A percentile compares a stretch with the other conserved stretches of the same genome.
These are phyloP conservation scores for Burhinus oedicnemus DNA, from an alignment of 2,113 vertebrate species.

Conservation along the genomic window DNA sequence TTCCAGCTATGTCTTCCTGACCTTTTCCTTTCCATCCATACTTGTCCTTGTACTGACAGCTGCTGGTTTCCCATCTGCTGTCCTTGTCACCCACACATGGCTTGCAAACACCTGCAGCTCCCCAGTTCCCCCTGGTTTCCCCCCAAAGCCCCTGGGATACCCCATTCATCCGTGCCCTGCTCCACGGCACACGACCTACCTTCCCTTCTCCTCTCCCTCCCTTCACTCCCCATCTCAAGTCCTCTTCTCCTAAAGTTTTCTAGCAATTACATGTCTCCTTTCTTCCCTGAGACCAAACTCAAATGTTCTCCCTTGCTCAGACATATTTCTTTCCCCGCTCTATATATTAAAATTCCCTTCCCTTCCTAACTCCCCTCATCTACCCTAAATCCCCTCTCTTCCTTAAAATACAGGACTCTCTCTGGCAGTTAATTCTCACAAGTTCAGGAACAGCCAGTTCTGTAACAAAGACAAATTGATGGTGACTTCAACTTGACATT, in stretches of 20 bases:
- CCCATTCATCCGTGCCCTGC: accelerated
- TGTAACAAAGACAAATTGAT: slow-evolving; percentile 69
- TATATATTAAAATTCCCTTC: slow-evolving; percentile 1
- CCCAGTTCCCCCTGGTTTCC: background rate
- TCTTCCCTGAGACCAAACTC: background rate
- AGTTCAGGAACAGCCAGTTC: slow-evolving; percentile 60
- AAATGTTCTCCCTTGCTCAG: background rate
- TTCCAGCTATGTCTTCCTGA: background rate
- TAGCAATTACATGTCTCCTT: background rate
- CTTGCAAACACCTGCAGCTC: background rate
- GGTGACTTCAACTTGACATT: slow-evolving; percentile 70
- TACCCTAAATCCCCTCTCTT: slow-evolving; percentile 33
- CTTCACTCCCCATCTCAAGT: background rate
- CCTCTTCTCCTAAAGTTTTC: background rate
- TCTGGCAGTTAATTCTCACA: slow-evolving; percentile 50
- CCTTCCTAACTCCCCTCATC: background rate
- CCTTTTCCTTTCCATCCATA: background rate
- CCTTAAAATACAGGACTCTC: slow-evolving; percentile 29
- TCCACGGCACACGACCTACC: background rate
- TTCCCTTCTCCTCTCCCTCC: background rate
- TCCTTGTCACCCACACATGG: background rate
- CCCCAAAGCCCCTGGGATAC: background rate
- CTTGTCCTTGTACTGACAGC: background rate
- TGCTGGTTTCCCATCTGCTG: background rate
- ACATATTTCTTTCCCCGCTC: background rate